Percentiles rank a stretch among this genome's conserved stretches.
These are phyloP conservation scores for Drosophila sordidapex DNA, from an alignment of 2,888 invertebrate species.

Conservation along the genomic window DNA sequence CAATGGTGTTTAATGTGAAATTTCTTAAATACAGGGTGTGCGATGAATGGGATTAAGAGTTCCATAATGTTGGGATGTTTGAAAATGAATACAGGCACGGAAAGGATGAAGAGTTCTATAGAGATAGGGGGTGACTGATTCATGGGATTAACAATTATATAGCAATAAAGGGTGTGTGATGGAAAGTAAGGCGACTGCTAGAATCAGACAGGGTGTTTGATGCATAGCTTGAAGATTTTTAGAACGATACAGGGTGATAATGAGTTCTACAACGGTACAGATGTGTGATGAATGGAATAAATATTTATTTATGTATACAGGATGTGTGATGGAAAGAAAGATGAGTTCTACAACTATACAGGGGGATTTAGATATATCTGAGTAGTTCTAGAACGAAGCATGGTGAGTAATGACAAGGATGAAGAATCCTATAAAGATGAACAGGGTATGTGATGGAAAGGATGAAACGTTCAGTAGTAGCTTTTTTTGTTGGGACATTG, in stretches of 20 bases:
- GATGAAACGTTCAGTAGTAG: background rate
- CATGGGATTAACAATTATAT: background rate
- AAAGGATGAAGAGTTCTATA: background rate
- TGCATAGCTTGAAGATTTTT: background rate
- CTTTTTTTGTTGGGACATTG: slow-evolving; percentile 6
- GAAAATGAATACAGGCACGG: background rate
- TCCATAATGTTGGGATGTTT: background rate
- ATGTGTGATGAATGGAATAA: background rate
- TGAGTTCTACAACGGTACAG: background rate
- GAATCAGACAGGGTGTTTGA: background rate
- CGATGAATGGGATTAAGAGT: background rate
- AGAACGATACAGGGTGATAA: background rate
- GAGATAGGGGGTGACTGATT: background rate
- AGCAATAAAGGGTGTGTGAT: background rate
- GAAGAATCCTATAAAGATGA: background rate
- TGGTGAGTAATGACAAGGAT: background rate
- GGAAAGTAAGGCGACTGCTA: background rate
- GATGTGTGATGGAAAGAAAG: background rate
- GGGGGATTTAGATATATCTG: background rate
- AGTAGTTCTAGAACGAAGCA: background rate
- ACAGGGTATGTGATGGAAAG: background rate
- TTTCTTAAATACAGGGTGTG: background rate
- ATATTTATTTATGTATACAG: background rate
- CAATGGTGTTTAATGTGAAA: background rate
- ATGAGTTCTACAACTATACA: background rate